Percentiles rank a stretch among this genome's conserved stretches.
Evolutionary conservation across 2,113 vertebrate species (phyloP).

Genomic region (Phylloscopus whistleri): DNA sequence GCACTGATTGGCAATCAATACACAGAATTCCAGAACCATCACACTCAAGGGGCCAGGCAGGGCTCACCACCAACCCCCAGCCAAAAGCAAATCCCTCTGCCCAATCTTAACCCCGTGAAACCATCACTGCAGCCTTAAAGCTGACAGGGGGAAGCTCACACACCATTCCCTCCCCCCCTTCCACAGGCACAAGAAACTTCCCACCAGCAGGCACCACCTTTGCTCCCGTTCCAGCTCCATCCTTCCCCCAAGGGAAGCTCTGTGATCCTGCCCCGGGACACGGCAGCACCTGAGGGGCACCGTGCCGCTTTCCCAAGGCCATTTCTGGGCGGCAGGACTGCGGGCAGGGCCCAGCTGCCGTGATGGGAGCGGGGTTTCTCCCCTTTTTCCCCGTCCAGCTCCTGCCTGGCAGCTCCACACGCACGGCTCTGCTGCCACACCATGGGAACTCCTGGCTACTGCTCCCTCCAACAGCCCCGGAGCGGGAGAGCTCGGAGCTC

Average conservation of each 20-base stretch:
- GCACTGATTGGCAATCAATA: not conserved
- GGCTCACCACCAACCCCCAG: fast-evolving
- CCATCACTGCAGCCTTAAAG: not conserved
- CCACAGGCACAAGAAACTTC: fast-evolving
- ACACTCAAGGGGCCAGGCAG: fast-evolving
- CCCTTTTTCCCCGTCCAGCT: not conserved
- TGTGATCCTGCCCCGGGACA: fast-evolving
- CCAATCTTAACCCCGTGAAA: fast-evolving
- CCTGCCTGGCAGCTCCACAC: not conserved
- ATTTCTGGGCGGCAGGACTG: not conserved
- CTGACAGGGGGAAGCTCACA: fast-evolving
- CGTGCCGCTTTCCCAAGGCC: fast-evolving
- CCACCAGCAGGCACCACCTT: not conserved
- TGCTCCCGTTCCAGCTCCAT: fast-evolving
- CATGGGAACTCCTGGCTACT: constrained; percentile 66
- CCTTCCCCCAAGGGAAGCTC: not conserved
- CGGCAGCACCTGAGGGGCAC: not conserved
- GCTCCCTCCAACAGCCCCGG: not conserved
- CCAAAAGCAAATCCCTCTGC: not conserved
- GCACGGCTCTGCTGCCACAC: constrained; percentile 75
- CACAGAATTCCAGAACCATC: not conserved
- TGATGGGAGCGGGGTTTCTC: not conserved
- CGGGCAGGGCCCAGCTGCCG: not conserved
- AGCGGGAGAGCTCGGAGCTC: not conserved
- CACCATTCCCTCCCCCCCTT: not conserved